These are phyloP conservation scores for Dromococcyx pavoninus DNA, from an alignment of 2,797 vertebrate species.

Conservation along the genomic window DNA sequence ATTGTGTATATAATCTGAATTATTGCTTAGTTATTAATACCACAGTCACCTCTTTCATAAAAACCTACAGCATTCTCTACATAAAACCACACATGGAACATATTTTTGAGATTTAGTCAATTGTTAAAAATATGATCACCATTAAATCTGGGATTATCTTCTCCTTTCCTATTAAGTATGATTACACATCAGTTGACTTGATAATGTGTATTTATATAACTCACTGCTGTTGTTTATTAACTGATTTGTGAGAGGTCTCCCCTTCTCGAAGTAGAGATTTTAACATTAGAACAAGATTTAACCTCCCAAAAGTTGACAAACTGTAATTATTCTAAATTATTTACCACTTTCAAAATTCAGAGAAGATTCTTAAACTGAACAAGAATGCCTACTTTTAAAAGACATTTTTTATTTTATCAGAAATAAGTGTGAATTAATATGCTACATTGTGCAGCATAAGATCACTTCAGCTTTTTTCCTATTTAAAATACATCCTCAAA, in stretches of 20 bases:
- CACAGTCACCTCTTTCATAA: neutral
- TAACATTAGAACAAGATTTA: neutral
- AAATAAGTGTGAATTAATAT: conserved; percentile 16
- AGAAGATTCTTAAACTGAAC: neutral
- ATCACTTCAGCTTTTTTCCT: conserved; percentile 37
- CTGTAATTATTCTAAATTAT: neutral
- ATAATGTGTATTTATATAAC: neutral
- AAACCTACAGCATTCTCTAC: neutral
- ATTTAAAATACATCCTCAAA: conserved; percentile 38
- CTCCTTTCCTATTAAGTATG: neutral
- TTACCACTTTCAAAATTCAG: neutral
- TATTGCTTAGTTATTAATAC: neutral
- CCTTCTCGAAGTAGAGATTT: neutral
- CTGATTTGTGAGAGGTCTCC: neutral
- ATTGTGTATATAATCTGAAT: neutral
- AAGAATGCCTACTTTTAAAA: conserved; percentile 20
- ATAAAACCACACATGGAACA: neutral
- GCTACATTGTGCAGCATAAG: neutral
- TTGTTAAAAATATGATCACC: neutral
- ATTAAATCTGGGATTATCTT: neutral
- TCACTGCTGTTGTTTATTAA: neutral
- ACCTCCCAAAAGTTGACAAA: neutral
- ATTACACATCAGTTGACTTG: neutral
- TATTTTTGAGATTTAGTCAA: neutral
- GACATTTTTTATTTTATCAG: neutral